Evolutionary conservation across 2,888 invertebrate species (phyloP).

Genomic region (Parelbella ahira): DNA sequence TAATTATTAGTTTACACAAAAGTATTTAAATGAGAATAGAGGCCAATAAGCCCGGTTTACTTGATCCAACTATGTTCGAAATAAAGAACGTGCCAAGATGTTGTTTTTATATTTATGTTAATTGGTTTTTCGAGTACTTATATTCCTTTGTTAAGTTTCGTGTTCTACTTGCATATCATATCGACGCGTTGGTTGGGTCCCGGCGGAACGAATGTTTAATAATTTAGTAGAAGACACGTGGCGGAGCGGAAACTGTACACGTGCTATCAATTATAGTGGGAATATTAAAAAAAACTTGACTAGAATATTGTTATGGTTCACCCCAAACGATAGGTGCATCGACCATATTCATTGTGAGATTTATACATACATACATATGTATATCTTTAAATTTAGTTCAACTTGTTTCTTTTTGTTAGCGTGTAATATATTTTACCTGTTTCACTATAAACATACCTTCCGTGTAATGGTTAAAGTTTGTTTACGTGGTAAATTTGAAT

Average conservation of each 20-base stretch:
- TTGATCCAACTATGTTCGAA: too few relatives aligned
- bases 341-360: too few relatives aligned
- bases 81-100: too few relatives aligned
- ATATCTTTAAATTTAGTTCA: not conserved
- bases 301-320: constrained; percentile 47
- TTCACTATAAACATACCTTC: too few relatives aligned
- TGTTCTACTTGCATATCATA: constrained; percentile 43
- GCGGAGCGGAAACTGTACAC: constrained; percentile 68
- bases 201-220: constrained; percentile 68
- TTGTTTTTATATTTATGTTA: constrained; percentile 49
- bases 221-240: constrained; percentile 68
- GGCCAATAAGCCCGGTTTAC: too few relatives aligned
- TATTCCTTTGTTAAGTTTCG: constrained; percentile 34
- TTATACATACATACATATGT: not conserved
- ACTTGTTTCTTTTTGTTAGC: not conserved
- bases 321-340: constrained; percentile 49
- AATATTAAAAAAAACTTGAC: constrained; percentile 49
- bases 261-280: constrained; percentile 74
- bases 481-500: too few relatives aligned
- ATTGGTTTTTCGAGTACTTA: constrained; percentile 49
- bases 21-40: too few relatives aligned
- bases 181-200: constrained; percentile 40
- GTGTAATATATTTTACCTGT: not conserved
- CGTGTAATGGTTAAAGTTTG: too few relatives aligned
- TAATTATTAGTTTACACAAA: too few relatives aligned